Base-by-base conservation (phyloP, 2,797 vertebrate genomes). In the Paratrypauchen microcephalus region DNA sequence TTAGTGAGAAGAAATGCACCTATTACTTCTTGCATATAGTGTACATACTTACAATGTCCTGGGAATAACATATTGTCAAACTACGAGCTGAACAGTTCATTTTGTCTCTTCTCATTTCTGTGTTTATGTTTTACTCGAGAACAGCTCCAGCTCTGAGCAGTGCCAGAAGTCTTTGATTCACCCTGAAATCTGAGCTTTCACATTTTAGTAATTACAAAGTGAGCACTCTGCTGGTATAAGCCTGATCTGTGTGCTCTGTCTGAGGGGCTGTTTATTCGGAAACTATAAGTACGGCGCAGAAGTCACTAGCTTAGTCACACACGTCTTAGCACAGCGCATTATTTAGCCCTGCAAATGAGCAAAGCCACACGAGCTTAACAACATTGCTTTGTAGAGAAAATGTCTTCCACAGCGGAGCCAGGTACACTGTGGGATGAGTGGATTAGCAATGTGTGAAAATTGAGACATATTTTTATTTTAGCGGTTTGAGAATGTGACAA, bases 181-280 rank as follows among this genome's bases (percentile, higher is more conserved):
- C 72, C 75, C 69, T 85, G 75, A 88, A 84, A 87, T 84, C 69
- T 59, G 74, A 26, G 64, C 77, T 52, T 60, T 65, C 23, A 75
- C 69, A 45, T 83, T 45, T 87, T 82, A 78, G 71, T 87, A 85
- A 88, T 87, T 88, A 77, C 75, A 80, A 84, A 83, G 77, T 79
- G 81, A 86, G 85, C 73, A 66, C 85, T 68, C 68, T 67, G 24
- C 50, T 60, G 72, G 72, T 82, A 84, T 88, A 88, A 89, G 82
- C 84, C 83, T 80, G 80, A 80, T 87, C 66, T 77, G 80, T 71
- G 71, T 75, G 85, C 84, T 80, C 81, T 12, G 64, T 67, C 69
- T 52, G 65, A 79, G 65, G 55, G 81, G 70, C 67, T 65, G 76
- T 84, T 88, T 85, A 75, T 86, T 87, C 73, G 79, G 71, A 76